Percentiles rank a stretch among this genome's conserved stretches.
phyloP scores from a whole-genome alignment of 2,113 vertebrate genomes.

The Coryphaenoides rupestris region DNA sequence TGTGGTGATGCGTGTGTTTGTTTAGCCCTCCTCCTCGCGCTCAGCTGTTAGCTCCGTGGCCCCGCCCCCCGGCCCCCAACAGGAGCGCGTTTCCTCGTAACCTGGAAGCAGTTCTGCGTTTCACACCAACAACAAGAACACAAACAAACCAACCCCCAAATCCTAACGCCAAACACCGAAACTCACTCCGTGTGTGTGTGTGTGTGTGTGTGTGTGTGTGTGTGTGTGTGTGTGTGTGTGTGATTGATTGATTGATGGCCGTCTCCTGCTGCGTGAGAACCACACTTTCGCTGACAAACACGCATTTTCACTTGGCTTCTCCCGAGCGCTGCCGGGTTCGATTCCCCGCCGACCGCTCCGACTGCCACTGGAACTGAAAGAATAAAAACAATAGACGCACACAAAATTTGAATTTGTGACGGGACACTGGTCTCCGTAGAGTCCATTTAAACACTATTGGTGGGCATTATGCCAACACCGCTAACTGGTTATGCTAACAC shows the following conservation, averaged over 20 bases:
- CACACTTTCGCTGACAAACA: conserved; percentile 58
- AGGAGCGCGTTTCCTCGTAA: neutral
- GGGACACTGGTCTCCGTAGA: conserved; percentile 49
- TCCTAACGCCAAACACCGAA: neutral
- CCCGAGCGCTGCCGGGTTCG: too few relatives aligned
- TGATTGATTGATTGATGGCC: conserved; percentile 52
- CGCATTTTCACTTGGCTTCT: conserved; percentile 30
- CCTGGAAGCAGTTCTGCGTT: neutral
- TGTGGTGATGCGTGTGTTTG: conserved; percentile 36
- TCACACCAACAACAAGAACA: too few relatives aligned
- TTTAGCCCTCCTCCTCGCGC: conserved; percentile 2
- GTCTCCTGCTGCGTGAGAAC: conserved; percentile 50
- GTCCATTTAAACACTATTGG: conserved; percentile 58
- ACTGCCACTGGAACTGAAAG: too few relatives aligned
- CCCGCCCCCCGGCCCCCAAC: neutral
- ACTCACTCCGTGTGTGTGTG: too few relatives aligned
- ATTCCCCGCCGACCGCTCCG: too few relatives aligned
- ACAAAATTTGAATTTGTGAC: too few relatives aligned
- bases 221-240: too few relatives aligned
- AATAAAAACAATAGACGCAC: too few relatives aligned
- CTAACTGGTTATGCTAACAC: conserved; percentile 73
- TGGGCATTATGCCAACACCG: conserved; percentile 69
- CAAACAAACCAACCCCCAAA: neutral
- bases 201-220: too few relatives aligned
- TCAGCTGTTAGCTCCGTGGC: neutral